These are phyloP conservation scores for Rachycentron canadum DNA, from an alignment of 2,797 vertebrate species.

Conservation along the genomic window DNA sequence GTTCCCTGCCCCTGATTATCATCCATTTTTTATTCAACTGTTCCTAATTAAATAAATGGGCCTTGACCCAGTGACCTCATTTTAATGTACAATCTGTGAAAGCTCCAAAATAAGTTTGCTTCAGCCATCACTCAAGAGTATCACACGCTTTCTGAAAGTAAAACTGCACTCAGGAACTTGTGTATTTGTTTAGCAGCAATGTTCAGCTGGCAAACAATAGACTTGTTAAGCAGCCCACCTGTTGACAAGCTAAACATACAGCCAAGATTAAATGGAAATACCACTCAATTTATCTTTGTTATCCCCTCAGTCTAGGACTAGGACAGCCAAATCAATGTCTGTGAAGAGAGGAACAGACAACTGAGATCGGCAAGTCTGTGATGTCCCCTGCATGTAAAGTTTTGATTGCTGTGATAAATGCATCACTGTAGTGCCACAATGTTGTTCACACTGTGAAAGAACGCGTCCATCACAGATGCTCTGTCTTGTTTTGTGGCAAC, in stretches of 20 bases:
- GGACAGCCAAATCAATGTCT: constrained; percentile 67
- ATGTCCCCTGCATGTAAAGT: constrained; percentile 55
- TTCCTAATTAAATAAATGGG: constrained; percentile 89
- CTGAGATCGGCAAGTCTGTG: constrained; percentile 40
- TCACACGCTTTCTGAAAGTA: constrained; percentile 30
- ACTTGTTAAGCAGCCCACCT: constrained; percentile 74
- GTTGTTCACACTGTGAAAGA: constrained; percentile 56
- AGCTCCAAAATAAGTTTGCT: constrained; percentile 69
- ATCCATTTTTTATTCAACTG: constrained; percentile 84
- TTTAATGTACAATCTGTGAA: constrained; percentile 66
- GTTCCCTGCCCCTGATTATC: constrained; percentile 84
- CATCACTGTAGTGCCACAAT: constrained; percentile 58
- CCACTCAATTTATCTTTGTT: constrained; percentile 74
- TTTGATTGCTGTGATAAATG: constrained; percentile 69
- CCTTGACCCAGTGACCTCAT: constrained; percentile 86
- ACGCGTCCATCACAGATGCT: constrained; percentile 36
- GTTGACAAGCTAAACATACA: constrained; percentile 78
- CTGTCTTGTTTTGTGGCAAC: constrained; percentile 43
- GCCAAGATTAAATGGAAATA: constrained; percentile 74
- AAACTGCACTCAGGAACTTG: constrained; percentile 27
- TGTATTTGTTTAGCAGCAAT: constrained; percentile 62
- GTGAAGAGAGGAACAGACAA: constrained; percentile 52
- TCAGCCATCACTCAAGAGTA: constrained; percentile 35
- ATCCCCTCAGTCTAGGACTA: constrained; percentile 60
- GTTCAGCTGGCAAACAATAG: constrained; percentile 70